Evolutionary conservation across 1,140 invertebrate genomes (phyloP), one percentile per base, ranked within the genome.

Genomic region (Drosophila sucinea): DNA sequence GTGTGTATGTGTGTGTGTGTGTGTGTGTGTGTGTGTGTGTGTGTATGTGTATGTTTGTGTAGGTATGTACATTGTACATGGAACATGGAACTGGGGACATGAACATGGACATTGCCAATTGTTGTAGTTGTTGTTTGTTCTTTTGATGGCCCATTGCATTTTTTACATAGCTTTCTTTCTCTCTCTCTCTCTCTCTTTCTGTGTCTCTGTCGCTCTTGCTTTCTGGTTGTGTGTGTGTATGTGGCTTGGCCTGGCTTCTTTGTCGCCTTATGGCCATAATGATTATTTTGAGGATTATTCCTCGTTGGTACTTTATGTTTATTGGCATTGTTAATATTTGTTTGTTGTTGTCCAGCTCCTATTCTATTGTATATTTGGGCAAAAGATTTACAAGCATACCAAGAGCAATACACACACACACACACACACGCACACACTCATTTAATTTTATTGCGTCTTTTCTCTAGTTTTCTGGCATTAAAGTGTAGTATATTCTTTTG

Each of bases 311-410:
- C 60, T 68, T 75, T 71, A 78, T 78, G 72, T 86, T 86, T 87
- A 82, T 86, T 86, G 82, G 82, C 79, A 79, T 82, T 86, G 79
- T 82, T 86, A 87, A 86, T 86, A 86, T 86, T 86, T 86, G 83
- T 77, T 77, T 73, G 44, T 51, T 70, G 73, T 60, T 70, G 73
- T 60, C 68, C 58, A 41, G 65, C 62, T 76, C 57, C 70, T 68
- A 51, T 61, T 51, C 62, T 65, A 70, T 85, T 80, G 75, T 85
- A 87, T 86, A 86, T 85, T 82, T 82, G 66, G 60, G 55, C 62
- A 78, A 51, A 51, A 69, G 77, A 80, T 79, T 85, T 86, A 70
- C 70, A 84, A 75, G 58, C 65, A 70, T 60, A 69, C 80, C 69
- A 73, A 30, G 60, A 25, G n/a, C 41, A 40, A 33, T 33, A 11